These are phyloP conservation scores for Fratercula arctica DNA, from an alignment of 2,797 vertebrate species.

Conservation along the genomic window DNA sequence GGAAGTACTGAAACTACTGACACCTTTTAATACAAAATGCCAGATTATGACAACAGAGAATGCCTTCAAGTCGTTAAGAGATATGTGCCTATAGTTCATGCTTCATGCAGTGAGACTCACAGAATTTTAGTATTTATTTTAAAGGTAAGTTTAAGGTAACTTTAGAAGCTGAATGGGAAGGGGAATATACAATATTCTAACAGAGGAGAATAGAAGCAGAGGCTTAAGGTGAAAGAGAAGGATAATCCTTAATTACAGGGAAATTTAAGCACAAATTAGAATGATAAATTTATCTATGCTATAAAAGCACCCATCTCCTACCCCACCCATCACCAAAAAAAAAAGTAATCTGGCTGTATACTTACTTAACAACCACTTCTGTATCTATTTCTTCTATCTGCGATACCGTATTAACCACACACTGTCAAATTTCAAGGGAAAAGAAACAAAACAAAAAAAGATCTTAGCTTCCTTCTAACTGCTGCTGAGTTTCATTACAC, in stretches of 20 bases:
- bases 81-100: not conserved
- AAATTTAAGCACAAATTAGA: not conserved
- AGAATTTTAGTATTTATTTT: not conserved
- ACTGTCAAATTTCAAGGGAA: constrained; percentile 76
- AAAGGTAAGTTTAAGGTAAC: not conserved
- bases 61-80: not conserved
- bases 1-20: not conserved
- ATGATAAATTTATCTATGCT: not conserved
- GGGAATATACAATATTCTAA: not conserved
- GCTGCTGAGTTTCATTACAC: not conserved
- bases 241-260: not conserved
- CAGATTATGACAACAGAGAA: not conserved
- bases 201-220: not conserved
- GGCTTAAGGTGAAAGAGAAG: not conserved
- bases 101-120: not conserved
- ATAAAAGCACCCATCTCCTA: not conserved
- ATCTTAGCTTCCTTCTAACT: constrained; percentile 49
- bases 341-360: constrained; percentile 58
- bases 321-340: not conserved
- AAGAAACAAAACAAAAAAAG: constrained; percentile 36
- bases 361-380: constrained; percentile 91
- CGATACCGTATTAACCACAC: constrained; percentile 87
- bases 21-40: not conserved
- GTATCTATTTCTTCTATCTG: constrained; percentile 93
- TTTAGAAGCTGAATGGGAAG: not conserved